Conservation (phyloP, 2,113 vertebrate genomes). For the Leptocoma aspasia region DNA sequence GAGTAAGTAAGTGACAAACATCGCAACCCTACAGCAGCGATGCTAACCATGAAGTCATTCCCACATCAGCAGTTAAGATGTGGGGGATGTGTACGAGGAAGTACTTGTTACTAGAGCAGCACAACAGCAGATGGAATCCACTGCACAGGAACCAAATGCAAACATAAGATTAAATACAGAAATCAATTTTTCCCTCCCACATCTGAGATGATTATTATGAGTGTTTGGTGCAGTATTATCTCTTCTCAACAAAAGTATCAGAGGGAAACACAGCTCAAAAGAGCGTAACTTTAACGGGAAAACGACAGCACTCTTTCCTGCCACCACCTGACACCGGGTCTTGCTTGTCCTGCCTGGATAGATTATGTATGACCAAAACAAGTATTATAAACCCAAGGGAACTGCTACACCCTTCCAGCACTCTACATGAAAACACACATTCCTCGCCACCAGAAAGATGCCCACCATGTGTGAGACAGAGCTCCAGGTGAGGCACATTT, state of each 20-base stretch:
- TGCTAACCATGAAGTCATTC: not conserved
- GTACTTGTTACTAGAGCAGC: not conserved
- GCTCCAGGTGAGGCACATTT: not conserved
- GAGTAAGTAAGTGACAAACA: not conserved
- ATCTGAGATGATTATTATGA: not conserved
- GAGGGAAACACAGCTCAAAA: not conserved
- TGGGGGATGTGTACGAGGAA: not conserved
- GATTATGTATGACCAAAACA: not conserved
- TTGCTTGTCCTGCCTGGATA: not conserved
- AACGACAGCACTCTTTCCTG: not conserved
- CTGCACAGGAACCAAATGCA: not conserved
- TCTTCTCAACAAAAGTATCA: not conserved
- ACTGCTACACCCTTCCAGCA: not conserved
- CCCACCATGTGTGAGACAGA: not conserved
- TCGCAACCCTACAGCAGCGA: not conserved
- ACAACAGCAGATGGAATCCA: not conserved
- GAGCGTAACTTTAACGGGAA: not conserved
- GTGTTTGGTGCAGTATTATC: not conserved
- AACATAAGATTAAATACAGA: not conserved
- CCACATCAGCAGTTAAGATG: not conserved
- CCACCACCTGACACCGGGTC: fast-evolving
- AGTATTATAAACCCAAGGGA: not conserved
- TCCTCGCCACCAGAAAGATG: not conserved
- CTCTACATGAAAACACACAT: not conserved
- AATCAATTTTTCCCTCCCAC: not conserved